phyloP scores from a whole-genome alignment of 2,797 vertebrate genomes.

The Sphenopsis melanotis region DNA sequence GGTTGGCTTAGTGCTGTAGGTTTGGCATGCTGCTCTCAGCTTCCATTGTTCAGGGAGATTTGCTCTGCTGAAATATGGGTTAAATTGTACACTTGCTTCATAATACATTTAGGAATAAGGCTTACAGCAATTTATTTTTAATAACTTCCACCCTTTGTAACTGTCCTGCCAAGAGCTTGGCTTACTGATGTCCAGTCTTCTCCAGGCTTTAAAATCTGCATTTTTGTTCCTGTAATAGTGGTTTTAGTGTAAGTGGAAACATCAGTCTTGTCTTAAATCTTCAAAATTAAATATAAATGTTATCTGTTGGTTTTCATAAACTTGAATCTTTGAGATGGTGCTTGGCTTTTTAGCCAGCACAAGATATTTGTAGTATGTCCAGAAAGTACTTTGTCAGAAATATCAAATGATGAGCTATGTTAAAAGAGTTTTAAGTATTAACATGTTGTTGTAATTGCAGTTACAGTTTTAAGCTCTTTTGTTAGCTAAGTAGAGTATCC shows the following conservation, averaged over 20 bases:
- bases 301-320: neutral
- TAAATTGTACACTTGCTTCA: neutral
- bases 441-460: neutral
- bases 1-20: neutral
- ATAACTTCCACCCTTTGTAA: neutral
- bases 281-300: neutral
- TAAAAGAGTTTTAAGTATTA: neutral
- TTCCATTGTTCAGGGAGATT: neutral
- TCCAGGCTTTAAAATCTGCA: neutral
- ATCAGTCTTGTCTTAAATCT: neutral
- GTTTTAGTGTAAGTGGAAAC: neutral
- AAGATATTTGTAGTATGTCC: neutral
- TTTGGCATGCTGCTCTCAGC: neutral
- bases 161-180: neutral
- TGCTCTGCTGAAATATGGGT: neutral
- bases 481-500: neutral
- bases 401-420: neutral
- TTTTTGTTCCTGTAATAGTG: neutral
- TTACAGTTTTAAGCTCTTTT: neutral
- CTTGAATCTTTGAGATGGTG: neutral
- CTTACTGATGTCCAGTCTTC: neutral
- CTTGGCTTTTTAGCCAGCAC: neutral
- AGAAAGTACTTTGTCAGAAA: neutral
- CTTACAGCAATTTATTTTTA: neutral
- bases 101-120: neutral